Evolutionary conservation across 2,113 vertebrate genomes (phyloP).

Genomic region (Cinclus mexicanus): DNA sequence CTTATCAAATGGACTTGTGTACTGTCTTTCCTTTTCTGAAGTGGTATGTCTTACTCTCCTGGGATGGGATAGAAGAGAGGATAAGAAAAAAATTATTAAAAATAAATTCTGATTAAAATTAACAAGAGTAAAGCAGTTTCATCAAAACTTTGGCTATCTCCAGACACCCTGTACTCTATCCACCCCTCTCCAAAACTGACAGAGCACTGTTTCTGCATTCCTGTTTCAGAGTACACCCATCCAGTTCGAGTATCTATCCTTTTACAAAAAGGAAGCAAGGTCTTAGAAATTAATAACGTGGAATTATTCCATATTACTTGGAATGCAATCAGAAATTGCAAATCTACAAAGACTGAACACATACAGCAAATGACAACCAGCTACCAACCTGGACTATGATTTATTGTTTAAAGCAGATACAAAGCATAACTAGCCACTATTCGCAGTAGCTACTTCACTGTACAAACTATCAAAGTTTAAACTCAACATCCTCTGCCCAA

Average conservation of each 20-base stretch:
- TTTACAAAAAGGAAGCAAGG: neutral
- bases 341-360: neutral
- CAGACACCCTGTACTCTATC: neutral
- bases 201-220: neutral
- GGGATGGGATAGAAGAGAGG: neutral
- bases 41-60: constrained; percentile 74
- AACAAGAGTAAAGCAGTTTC: neutral
- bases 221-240: rapidly evolving
- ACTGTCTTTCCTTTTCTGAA: constrained; percentile 75
- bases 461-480: neutral
- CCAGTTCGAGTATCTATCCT: rapidly evolving
- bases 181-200: neutral
- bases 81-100: neutral
- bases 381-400: neutral
- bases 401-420: neutral
- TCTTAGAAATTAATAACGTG: neutral
- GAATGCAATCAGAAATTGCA: neutral
- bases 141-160: neutral
- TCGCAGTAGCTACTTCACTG: neutral
- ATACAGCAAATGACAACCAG: rapidly evolving
- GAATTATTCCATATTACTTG: neutral
- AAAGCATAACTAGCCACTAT: neutral
- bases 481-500: neutral
- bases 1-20: constrained; percentile 72
- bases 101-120: neutral